A percentile compares a stretch with the other conserved stretches of the same genome.
Conservation (phyloP, 2,888 invertebrate species). For the Dynastes tityus region DNA sequence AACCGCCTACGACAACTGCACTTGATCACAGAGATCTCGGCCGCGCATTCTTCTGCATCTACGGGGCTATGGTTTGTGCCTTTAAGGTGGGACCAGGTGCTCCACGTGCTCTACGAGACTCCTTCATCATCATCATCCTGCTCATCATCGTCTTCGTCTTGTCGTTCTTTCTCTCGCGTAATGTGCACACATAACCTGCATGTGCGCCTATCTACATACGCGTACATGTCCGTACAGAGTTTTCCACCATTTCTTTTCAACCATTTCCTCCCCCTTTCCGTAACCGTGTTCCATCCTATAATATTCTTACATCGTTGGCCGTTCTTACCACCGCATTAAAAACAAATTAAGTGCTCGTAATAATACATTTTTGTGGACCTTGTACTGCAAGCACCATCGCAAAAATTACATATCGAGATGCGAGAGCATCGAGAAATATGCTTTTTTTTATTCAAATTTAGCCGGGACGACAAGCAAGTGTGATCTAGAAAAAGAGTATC, state of each 20-base stretch:
- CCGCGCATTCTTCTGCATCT: slow-evolving; percentile 56
- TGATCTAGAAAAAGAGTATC: slow-evolving; percentile 2
- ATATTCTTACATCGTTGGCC: slow-evolving; percentile 34
- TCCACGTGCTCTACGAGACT: slow-evolving; percentile 46
- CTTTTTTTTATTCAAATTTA: slow-evolving; percentile 39
- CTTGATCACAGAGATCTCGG: slow-evolving; percentile 64
- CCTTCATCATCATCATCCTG: slow-evolving; percentile 44
- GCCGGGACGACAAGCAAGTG: slow-evolving; percentile 22
- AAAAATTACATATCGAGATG: slow-evolving; percentile 34
- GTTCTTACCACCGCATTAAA: slow-evolving; percentile 43
- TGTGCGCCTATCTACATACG: slow-evolving; percentile 6
- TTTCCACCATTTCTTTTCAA: slow-evolving; percentile 36
- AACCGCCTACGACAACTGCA: slow-evolving; percentile 67
- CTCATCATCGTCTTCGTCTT: slow-evolving; percentile 26
- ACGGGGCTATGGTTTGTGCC: slow-evolving; percentile 46
- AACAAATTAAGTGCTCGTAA: slow-evolving; percentile 41
- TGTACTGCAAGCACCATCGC: slow-evolving; percentile 31
- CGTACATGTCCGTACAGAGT: not conserved
- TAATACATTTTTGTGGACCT: slow-evolving; percentile 40
- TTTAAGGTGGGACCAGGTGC: slow-evolving; percentile 46
- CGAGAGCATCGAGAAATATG: slow-evolving; percentile 14
- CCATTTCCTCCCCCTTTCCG: slow-evolving; percentile 18
- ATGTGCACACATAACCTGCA: not conserved
- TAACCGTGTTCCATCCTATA: slow-evolving; percentile 18
- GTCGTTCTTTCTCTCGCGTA: slow-evolving; percentile 21